Evolutionary conservation across 1,140 invertebrate genomes (phyloP).

Genomic region (Dryas iulia): DNA sequence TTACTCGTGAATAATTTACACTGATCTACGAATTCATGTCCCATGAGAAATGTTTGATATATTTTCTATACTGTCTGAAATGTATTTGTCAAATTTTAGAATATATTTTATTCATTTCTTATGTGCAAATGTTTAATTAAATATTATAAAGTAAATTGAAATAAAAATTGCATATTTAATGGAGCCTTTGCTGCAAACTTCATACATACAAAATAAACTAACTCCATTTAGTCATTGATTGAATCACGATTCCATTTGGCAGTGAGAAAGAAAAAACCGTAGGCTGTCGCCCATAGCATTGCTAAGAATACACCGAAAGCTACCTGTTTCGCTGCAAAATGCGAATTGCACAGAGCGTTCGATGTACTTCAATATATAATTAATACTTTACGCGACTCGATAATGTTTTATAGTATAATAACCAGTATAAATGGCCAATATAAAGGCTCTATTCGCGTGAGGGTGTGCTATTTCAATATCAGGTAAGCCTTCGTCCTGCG

Average conservation of each 20-base stretch:
- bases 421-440: background rate
- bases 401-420: background rate
- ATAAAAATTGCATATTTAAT: background rate
- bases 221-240: constrained; percentile 40
- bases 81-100: background rate
- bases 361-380: constrained; percentile 9
- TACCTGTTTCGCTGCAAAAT: background rate
- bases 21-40: background rate
- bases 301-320: constrained; percentile 16
- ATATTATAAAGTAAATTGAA: background rate
- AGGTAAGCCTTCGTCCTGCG: constrained; percentile 61
- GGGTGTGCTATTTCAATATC: constrained; percentile 22
- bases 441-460: constrained; percentile 4
- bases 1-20: background rate
- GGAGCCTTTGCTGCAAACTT: background rate
- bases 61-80: background rate
- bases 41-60: background rate
- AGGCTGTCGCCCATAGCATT: constrained; percentile 32
- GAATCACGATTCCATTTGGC: constrained; percentile 56
- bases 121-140: background rate
- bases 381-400: background rate
- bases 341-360: background rate
- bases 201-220: background rate
- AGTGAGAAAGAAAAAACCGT: constrained; percentile 48
- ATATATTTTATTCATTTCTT: background rate